phyloP scores from a whole-genome alignment of 2,888 invertebrate genomes.

The Xylophagus ater region DNA sequence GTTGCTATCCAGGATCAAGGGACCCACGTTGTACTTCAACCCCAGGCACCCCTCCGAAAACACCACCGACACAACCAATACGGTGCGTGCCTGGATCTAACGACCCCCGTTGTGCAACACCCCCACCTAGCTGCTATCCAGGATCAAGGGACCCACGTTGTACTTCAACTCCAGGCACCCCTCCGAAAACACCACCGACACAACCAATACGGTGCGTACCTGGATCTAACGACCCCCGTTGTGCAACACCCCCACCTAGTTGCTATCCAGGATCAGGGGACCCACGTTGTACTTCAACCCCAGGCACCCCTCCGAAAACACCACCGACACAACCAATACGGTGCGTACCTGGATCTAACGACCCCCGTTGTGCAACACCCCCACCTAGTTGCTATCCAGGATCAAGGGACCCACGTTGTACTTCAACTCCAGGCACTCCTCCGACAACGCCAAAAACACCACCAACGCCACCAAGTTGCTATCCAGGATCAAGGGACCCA shows the following conservation, averaged over 20 bases:
- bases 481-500: constrained; percentile 28
- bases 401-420: constrained; percentile 26
- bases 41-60: constrained; percentile 1
- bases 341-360: constrained; percentile 31
- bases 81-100: constrained; percentile 32
- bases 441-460: not conserved
- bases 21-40: constrained; percentile 14
- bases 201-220: too few species aligned
- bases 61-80: constrained; percentile 10
- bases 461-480: constrained; percentile 36
- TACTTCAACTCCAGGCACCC: not conserved
- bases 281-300: constrained; percentile 6
- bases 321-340: too few species aligned
- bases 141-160: constrained; percentile 25
- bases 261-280: constrained; percentile 35
- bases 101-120: constrained; percentile 24
- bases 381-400: constrained; percentile 28
- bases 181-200: constrained; percentile 7
- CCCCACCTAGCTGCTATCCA: constrained; percentile 38
- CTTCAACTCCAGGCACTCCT: too few species aligned
- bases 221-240: constrained; percentile 29
- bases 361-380: constrained; percentile 25
- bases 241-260: constrained; percentile 30
- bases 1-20: constrained; percentile 36
- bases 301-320: constrained; percentile 5